Evolutionary conservation across 2,113 vertebrate species (phyloP).

Genomic region (Brienomyrus brachyistius): DNA sequence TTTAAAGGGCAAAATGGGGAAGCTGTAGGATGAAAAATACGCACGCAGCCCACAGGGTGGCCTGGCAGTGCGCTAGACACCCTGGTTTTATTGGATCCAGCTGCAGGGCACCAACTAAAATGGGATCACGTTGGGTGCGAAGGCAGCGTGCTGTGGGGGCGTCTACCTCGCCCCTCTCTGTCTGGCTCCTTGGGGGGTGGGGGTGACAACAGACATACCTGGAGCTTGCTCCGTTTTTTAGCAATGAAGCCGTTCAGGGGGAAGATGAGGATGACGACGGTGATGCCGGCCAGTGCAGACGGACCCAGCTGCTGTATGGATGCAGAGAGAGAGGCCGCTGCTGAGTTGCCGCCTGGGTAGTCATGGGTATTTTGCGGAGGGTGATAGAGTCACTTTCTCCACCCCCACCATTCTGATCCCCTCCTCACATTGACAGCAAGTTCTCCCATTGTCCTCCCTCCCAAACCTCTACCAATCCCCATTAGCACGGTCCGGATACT

Average conservation of each 20-base stretch:
- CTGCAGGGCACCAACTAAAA: not conserved
- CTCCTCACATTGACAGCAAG: not conserved
- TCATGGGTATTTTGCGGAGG: not conserved
- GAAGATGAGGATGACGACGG: slow-evolving; percentile 72
- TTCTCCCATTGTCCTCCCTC: not conserved
- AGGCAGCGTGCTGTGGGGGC: not conserved
- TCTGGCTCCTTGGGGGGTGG: not conserved
- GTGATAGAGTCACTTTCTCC: not conserved
- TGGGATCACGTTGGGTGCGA: not conserved
- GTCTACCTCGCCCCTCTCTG: not conserved
- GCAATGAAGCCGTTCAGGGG: slow-evolving; percentile 77
- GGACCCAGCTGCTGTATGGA: slow-evolving; percentile 67
- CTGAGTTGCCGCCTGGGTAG: not conserved
- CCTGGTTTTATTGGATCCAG: slow-evolving; percentile 18
- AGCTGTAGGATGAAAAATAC: slow-evolving; percentile 11
- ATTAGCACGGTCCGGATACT: not conserved
- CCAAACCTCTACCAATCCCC: not conserved
- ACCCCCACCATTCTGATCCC: not conserved
- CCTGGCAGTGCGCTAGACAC: not conserved
- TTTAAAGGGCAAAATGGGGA: not conserved
- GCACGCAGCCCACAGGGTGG: not conserved
- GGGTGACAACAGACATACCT: slow-evolving; percentile 51
- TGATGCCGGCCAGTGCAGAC: slow-evolving; percentile 66
- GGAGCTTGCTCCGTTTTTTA: slow-evolving; percentile 71
- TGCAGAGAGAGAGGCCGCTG: not conserved